phyloP scores from a whole-genome alignment of 35 echinoderm and acorn worm species.

The Heliocidaris erythrogramma region DNA sequence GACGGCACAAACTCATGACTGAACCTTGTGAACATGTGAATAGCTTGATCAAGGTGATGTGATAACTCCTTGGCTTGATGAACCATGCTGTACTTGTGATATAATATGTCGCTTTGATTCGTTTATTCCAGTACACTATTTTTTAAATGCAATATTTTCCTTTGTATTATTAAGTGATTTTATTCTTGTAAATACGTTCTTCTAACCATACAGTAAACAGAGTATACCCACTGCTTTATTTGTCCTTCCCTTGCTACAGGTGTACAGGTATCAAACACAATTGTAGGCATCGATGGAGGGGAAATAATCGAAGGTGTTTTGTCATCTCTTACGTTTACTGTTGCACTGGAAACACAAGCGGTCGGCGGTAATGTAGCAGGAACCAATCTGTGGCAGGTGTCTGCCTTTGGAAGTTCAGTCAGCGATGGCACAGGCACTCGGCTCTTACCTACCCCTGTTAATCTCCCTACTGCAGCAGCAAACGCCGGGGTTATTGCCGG shows the following conservation, averaged over 20 bases:
- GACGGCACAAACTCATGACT: no score
- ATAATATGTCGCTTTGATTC: no score
- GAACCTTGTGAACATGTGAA: no score
- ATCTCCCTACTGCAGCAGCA: background rate
- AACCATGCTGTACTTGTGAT: no score
- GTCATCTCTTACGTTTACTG: background rate
- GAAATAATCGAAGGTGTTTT: background rate
- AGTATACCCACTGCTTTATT: background rate
- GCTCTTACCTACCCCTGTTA: background rate
- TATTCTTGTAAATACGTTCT: background rate
- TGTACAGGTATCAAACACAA: background rate
- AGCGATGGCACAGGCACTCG: background rate
- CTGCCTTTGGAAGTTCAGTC: background rate
- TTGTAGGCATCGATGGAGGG: background rate
- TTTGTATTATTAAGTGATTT: no score
- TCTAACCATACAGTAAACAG: background rate
- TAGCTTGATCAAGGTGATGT: no score
- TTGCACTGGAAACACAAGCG: background rate
- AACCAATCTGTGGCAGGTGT: slow-evolving; percentile 1
- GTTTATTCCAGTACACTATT: no score
- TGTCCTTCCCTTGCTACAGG: background rate
- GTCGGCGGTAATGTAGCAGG: background rate
- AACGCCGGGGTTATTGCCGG: background rate
- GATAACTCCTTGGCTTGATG: no score
- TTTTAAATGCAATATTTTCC: no score